A percentile compares a stretch with the other conserved stretches of the same genome.
These are phyloP conservation scores for Poecile montanus DNA, from an alignment of 2,797 vertebrate genomes.

Conservation along the genomic window DNA sequence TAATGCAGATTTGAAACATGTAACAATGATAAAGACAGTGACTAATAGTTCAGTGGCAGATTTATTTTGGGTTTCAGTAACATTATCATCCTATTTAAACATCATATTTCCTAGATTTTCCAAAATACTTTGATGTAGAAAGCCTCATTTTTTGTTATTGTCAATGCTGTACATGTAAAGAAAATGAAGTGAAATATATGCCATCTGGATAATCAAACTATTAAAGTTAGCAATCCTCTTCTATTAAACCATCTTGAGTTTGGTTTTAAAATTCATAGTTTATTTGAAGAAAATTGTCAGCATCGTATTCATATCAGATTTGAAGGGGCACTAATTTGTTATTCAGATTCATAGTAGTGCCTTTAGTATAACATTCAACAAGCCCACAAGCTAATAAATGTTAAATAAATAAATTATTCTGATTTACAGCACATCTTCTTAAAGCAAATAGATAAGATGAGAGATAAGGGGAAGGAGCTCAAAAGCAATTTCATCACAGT, in stretches of 20 bases:
- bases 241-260: neutral
- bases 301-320: neutral
- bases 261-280: slow-evolving; percentile 17
- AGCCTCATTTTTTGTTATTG: neutral
- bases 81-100: neutral
- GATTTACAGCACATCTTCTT: neutral
- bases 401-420: slow-evolving; percentile 19
- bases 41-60: neutral
- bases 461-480: neutral
- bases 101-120: slow-evolving; percentile 7
- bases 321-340: neutral
- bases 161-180: neutral
- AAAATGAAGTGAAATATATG: neutral
- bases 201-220: neutral
- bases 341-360: neutral
- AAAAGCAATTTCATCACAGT: neutral
- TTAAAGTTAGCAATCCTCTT: neutral
- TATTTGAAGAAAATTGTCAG: slow-evolving; percentile 14
- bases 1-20: slow-evolving; percentile 22
- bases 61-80: slow-evolving; percentile 22
- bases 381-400: neutral
- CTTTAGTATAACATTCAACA: neutral
- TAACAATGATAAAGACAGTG: slow-evolving; percentile 20
- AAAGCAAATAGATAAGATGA: neutral
- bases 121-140: slow-evolving; percentile 34